phyloP scores from a whole-genome alignment of 1,140 invertebrate species.

The Drosophila punjabiensis region DNA sequence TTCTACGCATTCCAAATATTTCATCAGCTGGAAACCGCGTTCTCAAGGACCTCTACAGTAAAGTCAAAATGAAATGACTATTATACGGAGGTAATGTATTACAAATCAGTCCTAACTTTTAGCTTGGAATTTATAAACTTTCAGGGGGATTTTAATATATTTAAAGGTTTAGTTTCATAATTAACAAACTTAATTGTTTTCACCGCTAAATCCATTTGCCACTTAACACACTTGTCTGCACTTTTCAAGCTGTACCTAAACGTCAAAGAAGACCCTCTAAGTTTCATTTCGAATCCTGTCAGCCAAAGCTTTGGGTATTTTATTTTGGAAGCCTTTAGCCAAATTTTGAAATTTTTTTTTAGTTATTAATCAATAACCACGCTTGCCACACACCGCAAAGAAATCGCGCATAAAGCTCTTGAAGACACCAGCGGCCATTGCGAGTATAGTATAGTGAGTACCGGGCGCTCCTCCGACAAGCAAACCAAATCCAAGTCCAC shows the following conservation, averaged over 20 bases:
- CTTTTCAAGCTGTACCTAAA: neutral
- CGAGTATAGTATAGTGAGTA: slow-evolving; percentile 15
- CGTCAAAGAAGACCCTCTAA: neutral
- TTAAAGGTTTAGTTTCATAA: neutral
- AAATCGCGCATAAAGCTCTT: slow-evolving; percentile 80
- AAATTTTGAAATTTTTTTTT: slow-evolving; percentile 36
- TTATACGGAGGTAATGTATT: neutral
- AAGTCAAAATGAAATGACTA: neutral
- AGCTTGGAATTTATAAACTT: neutral
- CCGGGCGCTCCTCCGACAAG: slow-evolving; percentile 12
- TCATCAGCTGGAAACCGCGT: slow-evolving; percentile 38
- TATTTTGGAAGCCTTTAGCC: slow-evolving; percentile 24
- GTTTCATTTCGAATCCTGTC: slow-evolving; percentile 40
- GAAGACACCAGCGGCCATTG: slow-evolving; percentile 75
- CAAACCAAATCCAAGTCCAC: slow-evolving; percentile 25
- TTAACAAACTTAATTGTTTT: neutral
- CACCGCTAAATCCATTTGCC: neutral
- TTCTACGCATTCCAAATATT: slow-evolving; percentile 39
- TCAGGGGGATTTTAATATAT: neutral
- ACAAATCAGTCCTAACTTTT: neutral
- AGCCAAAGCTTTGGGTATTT: slow-evolving; percentile 22
- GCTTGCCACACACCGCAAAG: slow-evolving; percentile 68
- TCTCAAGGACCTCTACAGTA: slow-evolving; percentile 35
- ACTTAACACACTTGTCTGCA: neutral
- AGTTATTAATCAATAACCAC: slow-evolving; percentile 16